Percentiles rank a stretch among this genome's conserved stretches.
Evolutionary conservation across 2,797 vertebrate species (phyloP).

Genomic region (Zenarchopterus dispar): DNA sequence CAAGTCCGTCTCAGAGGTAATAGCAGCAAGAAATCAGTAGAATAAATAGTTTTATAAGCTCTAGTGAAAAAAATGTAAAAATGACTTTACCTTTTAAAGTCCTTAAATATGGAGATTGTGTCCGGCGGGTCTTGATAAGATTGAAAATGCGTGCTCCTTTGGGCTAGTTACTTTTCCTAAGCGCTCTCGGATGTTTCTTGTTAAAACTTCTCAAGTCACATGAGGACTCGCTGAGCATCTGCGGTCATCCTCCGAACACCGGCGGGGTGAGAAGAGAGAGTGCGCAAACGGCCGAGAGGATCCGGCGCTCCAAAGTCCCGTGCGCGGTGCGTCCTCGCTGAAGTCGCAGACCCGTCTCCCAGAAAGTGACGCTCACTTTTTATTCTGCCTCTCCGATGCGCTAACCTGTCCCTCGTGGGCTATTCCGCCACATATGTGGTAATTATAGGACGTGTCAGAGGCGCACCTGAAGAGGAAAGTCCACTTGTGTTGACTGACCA

Average conservation of each 20-base stretch:
- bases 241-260: slow-evolving; percentile 65
- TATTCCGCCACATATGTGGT: slow-evolving; percentile 72
- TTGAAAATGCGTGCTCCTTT: slow-evolving; percentile 27
- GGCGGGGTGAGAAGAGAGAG: slow-evolving; percentile 52
- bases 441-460: slow-evolving; percentile 75
- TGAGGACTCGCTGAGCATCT: slow-evolving; percentile 65
- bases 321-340: slow-evolving; percentile 56
- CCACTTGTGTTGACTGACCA: slow-evolving; percentile 58
- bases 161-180: slow-evolving; percentile 13
- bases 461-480: slow-evolving; percentile 48
- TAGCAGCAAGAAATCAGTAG: no score
- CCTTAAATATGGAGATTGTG: not conserved
- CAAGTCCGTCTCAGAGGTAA: no score
- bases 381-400: slow-evolving; percentile 79
- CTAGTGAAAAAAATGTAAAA: not conserved
- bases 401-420: slow-evolving; percentile 82
- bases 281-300: slow-evolving; percentile 39
- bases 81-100: slow-evolving; percentile 39
- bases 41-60: no score
- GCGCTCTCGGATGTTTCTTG: slow-evolving; percentile 34
- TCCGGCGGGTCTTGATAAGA: slow-evolving; percentile 25
- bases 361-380: slow-evolving; percentile 70
- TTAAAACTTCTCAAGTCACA: slow-evolving; percentile 62
- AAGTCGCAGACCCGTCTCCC: slow-evolving; percentile 49
- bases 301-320: slow-evolving; percentile 66